Conservation (phyloP, 2,888 invertebrate genomes). For the Nemotelus nigrinus region DNA sequence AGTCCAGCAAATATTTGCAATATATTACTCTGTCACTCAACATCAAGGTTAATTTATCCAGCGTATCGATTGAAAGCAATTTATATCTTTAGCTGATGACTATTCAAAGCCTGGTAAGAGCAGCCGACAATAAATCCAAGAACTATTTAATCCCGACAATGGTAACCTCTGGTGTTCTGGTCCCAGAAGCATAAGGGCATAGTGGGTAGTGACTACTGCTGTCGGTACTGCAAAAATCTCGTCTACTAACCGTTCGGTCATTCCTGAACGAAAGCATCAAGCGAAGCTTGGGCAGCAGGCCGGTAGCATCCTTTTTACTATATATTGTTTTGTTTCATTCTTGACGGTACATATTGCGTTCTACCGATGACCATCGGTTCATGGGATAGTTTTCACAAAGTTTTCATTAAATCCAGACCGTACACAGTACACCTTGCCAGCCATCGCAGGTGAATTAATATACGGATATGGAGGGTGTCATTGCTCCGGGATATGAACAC, state of each 20-base stretch:
- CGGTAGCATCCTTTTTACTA: neutral
- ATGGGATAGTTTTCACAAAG: slow-evolving; percentile 31
- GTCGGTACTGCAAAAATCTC: too few relatives aligned
- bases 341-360: slow-evolving; percentile 7
- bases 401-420: slow-evolving; percentile 39
- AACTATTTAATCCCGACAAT: slow-evolving; percentile 42
- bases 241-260: too few relatives aligned
- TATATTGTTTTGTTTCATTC: neutral
- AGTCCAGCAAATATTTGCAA: slow-evolving; percentile 44
- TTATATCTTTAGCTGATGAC: slow-evolving; percentile 42
- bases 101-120: slow-evolving; percentile 32
- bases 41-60: slow-evolving; percentile 45
- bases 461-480: neutral
- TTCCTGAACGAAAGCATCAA: too few relatives aligned
- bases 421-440: slow-evolving; percentile 26
- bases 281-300: too few relatives aligned
- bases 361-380: slow-evolving; percentile 11
- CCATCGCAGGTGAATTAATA: slow-evolving; percentile 43
- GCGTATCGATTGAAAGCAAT: slow-evolving; percentile 44
- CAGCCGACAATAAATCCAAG: slow-evolving; percentile 34
- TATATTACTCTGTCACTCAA: slow-evolving; percentile 46
- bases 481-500: neutral
- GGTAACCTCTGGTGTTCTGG: neutral
- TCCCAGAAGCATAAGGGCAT: neutral
- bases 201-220: neutral